Percentiles rank a stretch among this genome's conserved stretches.
These are phyloP conservation scores for Psilopsiagon aurifrons DNA, from an alignment of 2,113 vertebrate genomes.

Conservation along the genomic window DNA sequence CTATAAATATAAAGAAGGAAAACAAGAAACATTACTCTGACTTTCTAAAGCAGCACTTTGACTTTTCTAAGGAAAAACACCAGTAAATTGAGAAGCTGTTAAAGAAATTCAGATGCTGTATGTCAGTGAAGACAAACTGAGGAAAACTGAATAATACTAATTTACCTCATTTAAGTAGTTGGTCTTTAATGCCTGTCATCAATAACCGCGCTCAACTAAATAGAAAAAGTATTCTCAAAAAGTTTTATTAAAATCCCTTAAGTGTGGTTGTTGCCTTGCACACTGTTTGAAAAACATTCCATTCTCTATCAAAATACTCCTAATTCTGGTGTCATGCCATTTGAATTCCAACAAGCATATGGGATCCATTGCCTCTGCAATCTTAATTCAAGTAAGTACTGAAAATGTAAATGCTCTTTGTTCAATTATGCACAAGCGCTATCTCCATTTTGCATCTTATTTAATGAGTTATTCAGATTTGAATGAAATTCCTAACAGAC, in stretches of 20 bases:
- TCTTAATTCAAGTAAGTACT: neutral
- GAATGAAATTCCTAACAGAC: neutral
- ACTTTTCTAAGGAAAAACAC: neutral
- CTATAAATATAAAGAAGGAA: neutral
- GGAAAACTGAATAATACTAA: neutral
- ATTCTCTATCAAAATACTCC: slow-evolving; percentile 38
- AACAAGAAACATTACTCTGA: neutral
- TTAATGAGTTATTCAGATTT: neutral
- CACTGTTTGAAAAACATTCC: neutral
- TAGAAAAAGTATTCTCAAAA: neutral
- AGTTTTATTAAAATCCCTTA: neutral
- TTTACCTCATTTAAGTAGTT: neutral
- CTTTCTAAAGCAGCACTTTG: neutral
- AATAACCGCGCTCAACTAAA: slow-evolving; percentile 11
- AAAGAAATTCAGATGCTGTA: neutral
- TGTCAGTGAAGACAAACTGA: neutral
- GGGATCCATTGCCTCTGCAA: neutral
- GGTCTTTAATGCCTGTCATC: neutral
- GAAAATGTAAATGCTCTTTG: neutral
- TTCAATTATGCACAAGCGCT: neutral
- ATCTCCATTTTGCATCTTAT: neutral
- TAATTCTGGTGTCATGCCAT: neutral
- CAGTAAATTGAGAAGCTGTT: neutral
- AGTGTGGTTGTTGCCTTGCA: neutral
- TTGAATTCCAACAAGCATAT: neutral